Conservation (phyloP, 1,140 invertebrate genomes). For the Ceratosolen solmsi region DNA sequence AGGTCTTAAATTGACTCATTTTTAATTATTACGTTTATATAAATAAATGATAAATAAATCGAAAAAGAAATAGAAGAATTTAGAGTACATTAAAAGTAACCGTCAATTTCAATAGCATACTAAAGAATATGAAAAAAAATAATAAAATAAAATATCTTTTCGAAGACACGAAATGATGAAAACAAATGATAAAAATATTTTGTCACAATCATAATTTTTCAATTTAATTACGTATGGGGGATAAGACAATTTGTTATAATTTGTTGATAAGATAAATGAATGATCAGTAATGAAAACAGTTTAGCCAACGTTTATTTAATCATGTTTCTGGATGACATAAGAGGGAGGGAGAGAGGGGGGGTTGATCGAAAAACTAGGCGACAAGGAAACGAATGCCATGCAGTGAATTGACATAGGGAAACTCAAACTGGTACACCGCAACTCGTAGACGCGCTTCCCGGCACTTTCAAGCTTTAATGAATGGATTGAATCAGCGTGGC, state of each 20-base stretch:
- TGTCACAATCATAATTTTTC: too few relatives aligned
- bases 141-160: too few relatives aligned
- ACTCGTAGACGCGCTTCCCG: not conserved
- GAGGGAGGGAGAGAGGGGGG: not conserved
- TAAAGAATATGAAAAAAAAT: too few relatives aligned
- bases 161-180: too few relatives aligned
- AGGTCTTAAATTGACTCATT: too few relatives aligned
- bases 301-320: not conserved
- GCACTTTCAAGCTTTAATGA: not conserved
- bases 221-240: not conserved
- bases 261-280: not conserved
- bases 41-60: too few relatives aligned
- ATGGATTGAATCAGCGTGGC: not conserved
- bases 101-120: too few relatives aligned
- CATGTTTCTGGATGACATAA: not conserved
- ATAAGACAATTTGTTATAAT: not conserved
- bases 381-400: not conserved
- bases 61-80: too few relatives aligned
- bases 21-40: too few relatives aligned
- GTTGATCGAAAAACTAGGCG: not conserved
- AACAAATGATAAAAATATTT: too few relatives aligned
- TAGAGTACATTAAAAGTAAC: too few relatives aligned
- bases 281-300: not conserved
- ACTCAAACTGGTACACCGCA: not conserved
- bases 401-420: conserved; percentile 5